Conservation (phyloP, 2,888 invertebrate genomes). For the Nomada ferruginata region DNA sequence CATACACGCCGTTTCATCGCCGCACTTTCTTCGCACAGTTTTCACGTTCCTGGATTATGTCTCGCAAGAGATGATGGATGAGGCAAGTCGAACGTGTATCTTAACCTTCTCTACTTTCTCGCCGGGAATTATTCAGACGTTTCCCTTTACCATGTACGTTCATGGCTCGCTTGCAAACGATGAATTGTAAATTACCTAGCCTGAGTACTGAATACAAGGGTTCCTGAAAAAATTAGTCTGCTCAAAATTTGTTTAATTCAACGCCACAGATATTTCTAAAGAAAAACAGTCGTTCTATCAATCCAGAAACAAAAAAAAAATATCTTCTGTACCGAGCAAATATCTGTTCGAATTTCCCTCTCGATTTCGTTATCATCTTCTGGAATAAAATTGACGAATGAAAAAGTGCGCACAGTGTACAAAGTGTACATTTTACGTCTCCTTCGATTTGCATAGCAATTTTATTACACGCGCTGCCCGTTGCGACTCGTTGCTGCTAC, state of each 20-base stretch:
- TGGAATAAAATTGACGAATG: background rate
- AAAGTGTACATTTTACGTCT: background rate
- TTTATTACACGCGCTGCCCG: slow-evolving; percentile 22
- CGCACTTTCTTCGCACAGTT: slow-evolving; percentile 18
- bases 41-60: slow-evolving; percentile 13
- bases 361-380: background rate
- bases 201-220: background rate
- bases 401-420: background rate
- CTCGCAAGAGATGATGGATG: slow-evolving; percentile 32
- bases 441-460: slow-evolving; percentile 1
- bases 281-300: background rate
- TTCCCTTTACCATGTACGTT: background rate
- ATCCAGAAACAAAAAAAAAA: background rate
- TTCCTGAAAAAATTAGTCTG: background rate
- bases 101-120: background rate
- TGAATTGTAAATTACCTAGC: slow-evolving; percentile 23
- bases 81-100: slow-evolving; percentile 6
- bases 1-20: background rate
- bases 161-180: slow-evolving; percentile 9
- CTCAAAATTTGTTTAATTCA: no score
- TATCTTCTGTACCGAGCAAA: no score
- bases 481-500: background rate
- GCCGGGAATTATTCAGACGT: no score
- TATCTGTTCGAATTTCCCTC: no score
- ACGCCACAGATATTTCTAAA: no score